phyloP scores from a whole-genome alignment of 2,888 invertebrate genomes.

The Orthosia gothica region DNA sequence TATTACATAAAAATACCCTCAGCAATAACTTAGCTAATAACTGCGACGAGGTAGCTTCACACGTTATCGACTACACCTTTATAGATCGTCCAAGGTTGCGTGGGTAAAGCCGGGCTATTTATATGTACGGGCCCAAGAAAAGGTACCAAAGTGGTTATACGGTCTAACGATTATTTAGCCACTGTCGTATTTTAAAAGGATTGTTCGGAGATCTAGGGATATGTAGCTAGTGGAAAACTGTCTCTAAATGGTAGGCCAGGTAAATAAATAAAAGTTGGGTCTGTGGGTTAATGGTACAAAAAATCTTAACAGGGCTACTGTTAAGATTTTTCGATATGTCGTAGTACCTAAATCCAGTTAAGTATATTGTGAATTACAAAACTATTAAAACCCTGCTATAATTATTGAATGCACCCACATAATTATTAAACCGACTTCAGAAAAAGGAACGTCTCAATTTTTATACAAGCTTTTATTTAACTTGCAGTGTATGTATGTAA shows the following conservation, averaged over 20 bases:
- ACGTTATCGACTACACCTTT: constrained; percentile 12
- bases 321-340: too few species aligned
- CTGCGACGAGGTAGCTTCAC: constrained; percentile 12
- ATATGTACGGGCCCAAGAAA: background rate
- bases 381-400: too few species aligned
- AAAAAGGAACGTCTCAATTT: too few species aligned
- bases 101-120: constrained; percentile 29
- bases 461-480: too few species aligned
- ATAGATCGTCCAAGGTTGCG: constrained; percentile 3
- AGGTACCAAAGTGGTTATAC: constrained; percentile 13
- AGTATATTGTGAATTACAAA: too few species aligned
- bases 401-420: too few species aligned
- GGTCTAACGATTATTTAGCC: background rate
- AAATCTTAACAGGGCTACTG: too few species aligned
- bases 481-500: too few species aligned
- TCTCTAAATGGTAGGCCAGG: background rate
- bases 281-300: too few species aligned
- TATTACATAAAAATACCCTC: background rate
- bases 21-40: constrained; percentile 27
- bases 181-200: constrained; percentile 25
- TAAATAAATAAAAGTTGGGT: background rate
- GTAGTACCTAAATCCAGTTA: too few species aligned
- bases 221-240: background rate
- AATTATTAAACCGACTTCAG: too few species aligned
- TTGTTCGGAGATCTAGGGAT: background rate